Evolutionary conservation across 2,797 vertebrate species (phyloP), one percentile per base, ranked within the genome.

Genomic region (Pempheris klunzingeri): DNA sequence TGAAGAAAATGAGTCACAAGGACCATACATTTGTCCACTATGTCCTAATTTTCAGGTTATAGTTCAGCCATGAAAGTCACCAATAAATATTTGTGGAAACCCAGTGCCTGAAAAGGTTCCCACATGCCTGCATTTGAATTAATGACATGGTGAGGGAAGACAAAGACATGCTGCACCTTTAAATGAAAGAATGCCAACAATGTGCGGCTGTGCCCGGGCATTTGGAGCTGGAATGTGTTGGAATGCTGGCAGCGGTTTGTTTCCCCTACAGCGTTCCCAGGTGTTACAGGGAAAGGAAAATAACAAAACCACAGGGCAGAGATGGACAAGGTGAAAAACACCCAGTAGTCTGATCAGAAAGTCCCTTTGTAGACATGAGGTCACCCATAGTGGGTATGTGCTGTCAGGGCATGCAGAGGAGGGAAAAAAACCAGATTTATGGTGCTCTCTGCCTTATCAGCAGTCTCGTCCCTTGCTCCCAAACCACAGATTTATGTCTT

Each of bases 221-320:
- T 87, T 81, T 38, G 54, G 85, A 66, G 80, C 75, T 65, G 87
- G 92, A 93, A 94, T 91, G 78, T 84, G 71, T 36, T 75, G 92
- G 92, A 93, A 90, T 91, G 89, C 83, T 92, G 92, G 90, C 92
- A 92, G 90, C 3, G 46, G 66, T 80, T 82, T 61, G 38, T 80
- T 86, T 57, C 73, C 78, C 87, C 83, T 65, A n/a, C 88, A 87
- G 91, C 88, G 82, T 85, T 86, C 71, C 92, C 95, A 94, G 93
- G 94, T 94, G 93, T 92, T 87, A 78, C 63, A 71, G 53, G 62
- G 67, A 73, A 83, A 83, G 77, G 74, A 90, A 91, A 92, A 93
- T 74, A 91, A 88, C 75, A 57, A 71, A 86, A 85, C 81, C 84
- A 1, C 53, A 0, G 62, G 74, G 59, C 78, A 81, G 72, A 85